Evolutionary conservation across 2,888 invertebrate genomes (phyloP).

Genomic region (Zygogramma bicolorata): DNA sequence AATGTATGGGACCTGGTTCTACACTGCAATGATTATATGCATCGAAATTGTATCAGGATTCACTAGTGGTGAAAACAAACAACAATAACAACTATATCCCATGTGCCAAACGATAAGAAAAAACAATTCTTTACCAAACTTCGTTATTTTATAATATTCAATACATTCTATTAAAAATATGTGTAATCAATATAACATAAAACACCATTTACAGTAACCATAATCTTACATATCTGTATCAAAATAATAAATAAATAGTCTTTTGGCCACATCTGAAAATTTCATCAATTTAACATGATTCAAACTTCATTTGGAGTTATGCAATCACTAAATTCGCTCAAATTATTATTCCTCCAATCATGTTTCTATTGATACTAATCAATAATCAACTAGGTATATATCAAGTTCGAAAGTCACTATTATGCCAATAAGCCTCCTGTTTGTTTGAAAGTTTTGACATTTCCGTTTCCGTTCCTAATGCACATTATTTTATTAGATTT

Average conservation of each 20-base stretch:
- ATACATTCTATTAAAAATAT: slow-evolving; percentile 21
- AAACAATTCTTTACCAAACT: background rate
- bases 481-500: no score
- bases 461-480: no score
- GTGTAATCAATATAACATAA: slow-evolving; percentile 20
- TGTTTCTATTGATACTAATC: no score
- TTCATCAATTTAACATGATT: background rate
- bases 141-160: background rate
- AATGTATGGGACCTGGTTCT: no score
- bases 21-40: no score
- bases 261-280: slow-evolving; percentile 16
- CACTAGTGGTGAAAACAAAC: no score
- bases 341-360: background rate
- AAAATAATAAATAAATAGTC: slow-evolving; percentile 22
- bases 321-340: background rate
- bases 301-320: background rate
- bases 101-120: no score
- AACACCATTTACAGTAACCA: slow-evolving; percentile 21
- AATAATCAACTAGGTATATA: no score
- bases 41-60: background rate
- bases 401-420: no score
- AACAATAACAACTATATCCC: no score
- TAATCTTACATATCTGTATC: slow-evolving; percentile 14
- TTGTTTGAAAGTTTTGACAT: no score
- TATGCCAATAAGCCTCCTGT: no score